Conservation (phyloP, 2,113 vertebrate genomes). For the Leptobrachium leishanense region DNA sequence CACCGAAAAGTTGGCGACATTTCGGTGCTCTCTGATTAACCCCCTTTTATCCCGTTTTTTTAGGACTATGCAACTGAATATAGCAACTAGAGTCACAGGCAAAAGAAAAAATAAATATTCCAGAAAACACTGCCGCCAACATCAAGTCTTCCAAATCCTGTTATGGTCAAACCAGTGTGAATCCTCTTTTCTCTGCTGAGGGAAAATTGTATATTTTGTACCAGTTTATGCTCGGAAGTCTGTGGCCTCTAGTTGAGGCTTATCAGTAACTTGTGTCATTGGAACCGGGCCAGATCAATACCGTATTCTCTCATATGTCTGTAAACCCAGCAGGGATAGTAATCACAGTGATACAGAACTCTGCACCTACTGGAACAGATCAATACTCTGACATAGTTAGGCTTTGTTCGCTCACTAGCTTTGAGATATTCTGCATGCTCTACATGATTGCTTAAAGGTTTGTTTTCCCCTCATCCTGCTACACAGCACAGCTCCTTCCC, state of each 20-base stretch:
- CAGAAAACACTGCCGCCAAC: background rate
- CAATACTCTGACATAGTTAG: slow-evolving; percentile 85
- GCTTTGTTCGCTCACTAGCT: slow-evolving; percentile 91
- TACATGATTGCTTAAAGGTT: slow-evolving; percentile 98
- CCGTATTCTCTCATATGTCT: slow-evolving; percentile 81
- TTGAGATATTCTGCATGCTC: slow-evolving; percentile 89
- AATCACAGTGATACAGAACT: slow-evolving; percentile 78
- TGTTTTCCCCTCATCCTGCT: slow-evolving; percentile 75
- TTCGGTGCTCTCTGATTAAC: no score
- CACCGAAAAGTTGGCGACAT: no score
- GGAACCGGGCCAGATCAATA: slow-evolving; percentile 91
- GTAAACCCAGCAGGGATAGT: slow-evolving; percentile 83
- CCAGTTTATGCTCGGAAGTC: slow-evolving; percentile 71
- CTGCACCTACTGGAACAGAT: slow-evolving; percentile 90
- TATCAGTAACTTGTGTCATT: slow-evolving; percentile 86
- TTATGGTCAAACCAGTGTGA: slow-evolving; percentile 30
- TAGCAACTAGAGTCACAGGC: no score
- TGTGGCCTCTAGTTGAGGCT: slow-evolving; percentile 76
- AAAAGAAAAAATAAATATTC: no score
- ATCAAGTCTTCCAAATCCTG: slow-evolving; percentile 26
- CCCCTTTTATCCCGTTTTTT: no score
- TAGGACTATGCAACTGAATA: no score
- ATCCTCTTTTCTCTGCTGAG: slow-evolving; percentile 29
- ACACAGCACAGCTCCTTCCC: slow-evolving; percentile 64
- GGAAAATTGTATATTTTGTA: slow-evolving; percentile 55